These are phyloP conservation scores for Thamnaconus septentrionalis DNA, from an alignment of 2,113 vertebrate genomes.

Conservation along the genomic window DNA sequence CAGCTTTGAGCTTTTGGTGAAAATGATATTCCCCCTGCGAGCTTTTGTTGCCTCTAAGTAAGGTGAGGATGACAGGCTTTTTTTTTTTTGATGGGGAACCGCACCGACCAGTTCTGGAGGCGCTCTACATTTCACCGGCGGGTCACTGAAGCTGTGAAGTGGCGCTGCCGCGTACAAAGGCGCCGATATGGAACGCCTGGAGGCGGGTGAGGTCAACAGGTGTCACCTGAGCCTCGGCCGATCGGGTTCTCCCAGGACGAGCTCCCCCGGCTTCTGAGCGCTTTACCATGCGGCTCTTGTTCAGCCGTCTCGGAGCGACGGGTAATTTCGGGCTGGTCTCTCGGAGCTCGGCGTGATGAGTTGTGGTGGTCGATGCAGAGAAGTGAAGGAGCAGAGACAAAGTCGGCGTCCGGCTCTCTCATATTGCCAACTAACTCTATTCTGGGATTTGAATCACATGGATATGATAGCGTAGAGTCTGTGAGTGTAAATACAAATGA, in stretches of 20 bases:
- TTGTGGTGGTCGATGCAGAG: neutral
- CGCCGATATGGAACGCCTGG: slow-evolving; percentile 28
- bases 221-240: slow-evolving; percentile 41
- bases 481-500: too few relatives aligned
- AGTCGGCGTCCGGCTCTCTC: neutral
- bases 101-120: slow-evolving; percentile 66
- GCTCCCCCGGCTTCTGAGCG: slow-evolving; percentile 28
- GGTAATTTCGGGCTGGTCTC: slow-evolving; percentile 23
- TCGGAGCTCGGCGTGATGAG: slow-evolving; percentile 26
- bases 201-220: slow-evolving; percentile 52
- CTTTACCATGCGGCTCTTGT: slow-evolving; percentile 19
- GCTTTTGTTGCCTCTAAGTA: slow-evolving; percentile 45
- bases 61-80: slow-evolving; percentile 57
- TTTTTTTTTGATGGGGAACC: slow-evolving; percentile 62
- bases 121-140: slow-evolving; percentile 33
- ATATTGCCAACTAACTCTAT: too few relatives aligned
- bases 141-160: slow-evolving; percentile 50
- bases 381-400: neutral
- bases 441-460: too few relatives aligned
- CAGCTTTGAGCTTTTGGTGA: slow-evolving; percentile 41
- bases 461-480: too few relatives aligned
- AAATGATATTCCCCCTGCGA: slow-evolving; percentile 53
- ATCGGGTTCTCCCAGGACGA: slow-evolving; percentile 54
- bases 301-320: slow-evolving; percentile 7
- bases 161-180: slow-evolving; percentile 37